phyloP scores from a whole-genome alignment of 1,140 invertebrate species.

The Drosophila nannoptera region DNA sequence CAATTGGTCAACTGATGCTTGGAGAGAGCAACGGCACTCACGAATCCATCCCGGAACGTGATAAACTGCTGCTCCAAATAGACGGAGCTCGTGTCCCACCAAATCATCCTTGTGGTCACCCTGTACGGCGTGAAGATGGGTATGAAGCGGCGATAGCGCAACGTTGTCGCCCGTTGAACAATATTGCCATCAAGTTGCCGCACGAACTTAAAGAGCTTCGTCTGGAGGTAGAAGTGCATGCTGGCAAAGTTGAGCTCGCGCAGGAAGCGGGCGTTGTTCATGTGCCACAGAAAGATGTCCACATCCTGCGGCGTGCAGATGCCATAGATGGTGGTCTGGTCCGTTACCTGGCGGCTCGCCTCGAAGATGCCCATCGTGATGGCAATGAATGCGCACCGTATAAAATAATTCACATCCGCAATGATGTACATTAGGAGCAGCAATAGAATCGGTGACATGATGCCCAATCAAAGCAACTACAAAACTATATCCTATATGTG shows the following conservation, averaged over 20 bases:
- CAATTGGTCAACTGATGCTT: conserved; percentile 86
- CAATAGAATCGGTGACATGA: conserved; percentile 70
- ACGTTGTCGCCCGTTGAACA: conserved; percentile 85
- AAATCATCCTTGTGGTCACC: conserved; percentile 86
- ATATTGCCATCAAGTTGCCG: conserved; percentile 82
- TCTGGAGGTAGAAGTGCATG: conserved; percentile 87
- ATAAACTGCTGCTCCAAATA: conserved; percentile 91
- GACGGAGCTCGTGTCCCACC: conserved; percentile 90
- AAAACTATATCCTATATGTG: too few relatives aligned
- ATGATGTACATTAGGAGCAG: conserved; percentile 84
- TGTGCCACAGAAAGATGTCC: conserved; percentile 88
- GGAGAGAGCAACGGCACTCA: conserved; percentile 86
- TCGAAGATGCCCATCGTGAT: conserved; percentile 83
- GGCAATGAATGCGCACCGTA: conserved; percentile 84
- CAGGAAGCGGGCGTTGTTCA: conserved; percentile 92
- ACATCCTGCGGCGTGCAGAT: conserved; percentile 89
- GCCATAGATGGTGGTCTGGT: conserved; percentile 86
- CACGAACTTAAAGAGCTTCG: conserved; percentile 84
- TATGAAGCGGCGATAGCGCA: conserved; percentile 87
- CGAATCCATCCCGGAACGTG: conserved; percentile 86
- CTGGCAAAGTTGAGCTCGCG: conserved; percentile 90
- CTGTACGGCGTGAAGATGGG: conserved; percentile 87
- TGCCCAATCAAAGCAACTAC: too few relatives aligned
- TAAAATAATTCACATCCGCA: conserved; percentile 88
- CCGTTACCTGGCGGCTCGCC: conserved; percentile 84